These are phyloP conservation scores for Drosophila saltans DNA, from an alignment of 1,140 invertebrate genomes.

Conservation along the genomic window DNA sequence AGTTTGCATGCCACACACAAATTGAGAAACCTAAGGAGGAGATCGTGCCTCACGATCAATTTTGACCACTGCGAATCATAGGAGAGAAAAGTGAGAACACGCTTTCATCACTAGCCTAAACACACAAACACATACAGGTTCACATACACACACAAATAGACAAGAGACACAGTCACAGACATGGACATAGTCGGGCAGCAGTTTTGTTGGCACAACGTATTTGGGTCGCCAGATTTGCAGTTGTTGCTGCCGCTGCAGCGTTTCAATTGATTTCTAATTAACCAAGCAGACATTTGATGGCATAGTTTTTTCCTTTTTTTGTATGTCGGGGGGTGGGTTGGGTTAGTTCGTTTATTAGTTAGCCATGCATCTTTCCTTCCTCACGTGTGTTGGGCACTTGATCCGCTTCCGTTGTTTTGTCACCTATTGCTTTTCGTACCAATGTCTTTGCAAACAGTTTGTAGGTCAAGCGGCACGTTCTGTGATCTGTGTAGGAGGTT, in stretches of 20 bases:
- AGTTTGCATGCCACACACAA: slow-evolving; percentile 54
- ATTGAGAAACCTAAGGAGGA: slow-evolving; percentile 1
- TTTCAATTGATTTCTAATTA: slow-evolving; percentile 80
- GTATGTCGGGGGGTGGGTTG: not conserved
- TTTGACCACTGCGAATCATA: not conserved
- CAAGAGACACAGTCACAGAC: slow-evolving; percentile 1
- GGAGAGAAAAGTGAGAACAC: not conserved
- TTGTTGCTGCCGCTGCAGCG: slow-evolving; percentile 20
- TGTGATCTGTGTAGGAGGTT: slow-evolving; percentile 41
- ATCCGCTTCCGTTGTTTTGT: slow-evolving; percentile 58
- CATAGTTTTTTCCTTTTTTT: not conserved
- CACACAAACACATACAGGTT: no score
- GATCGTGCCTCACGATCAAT: slow-evolving; percentile 14
- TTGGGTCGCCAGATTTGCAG: slow-evolving; percentile 61
- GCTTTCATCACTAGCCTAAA: not conserved
- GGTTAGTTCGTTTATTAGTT: not conserved
- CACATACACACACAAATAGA: not conserved
- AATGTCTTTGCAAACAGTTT: slow-evolving; percentile 31
- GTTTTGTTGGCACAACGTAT: slow-evolving; percentile 46
- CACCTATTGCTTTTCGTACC: slow-evolving; percentile 9
- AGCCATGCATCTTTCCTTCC: slow-evolving; percentile 13
- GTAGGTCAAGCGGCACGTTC: slow-evolving; percentile 65
- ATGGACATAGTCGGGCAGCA: slow-evolving; percentile 20
- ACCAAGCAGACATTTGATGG: slow-evolving; percentile 49
- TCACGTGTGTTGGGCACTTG: slow-evolving; percentile 56